These are phyloP conservation scores for Drosophila anomalipes DNA, from an alignment of 2,888 invertebrate species.

Conservation along the genomic window DNA sequence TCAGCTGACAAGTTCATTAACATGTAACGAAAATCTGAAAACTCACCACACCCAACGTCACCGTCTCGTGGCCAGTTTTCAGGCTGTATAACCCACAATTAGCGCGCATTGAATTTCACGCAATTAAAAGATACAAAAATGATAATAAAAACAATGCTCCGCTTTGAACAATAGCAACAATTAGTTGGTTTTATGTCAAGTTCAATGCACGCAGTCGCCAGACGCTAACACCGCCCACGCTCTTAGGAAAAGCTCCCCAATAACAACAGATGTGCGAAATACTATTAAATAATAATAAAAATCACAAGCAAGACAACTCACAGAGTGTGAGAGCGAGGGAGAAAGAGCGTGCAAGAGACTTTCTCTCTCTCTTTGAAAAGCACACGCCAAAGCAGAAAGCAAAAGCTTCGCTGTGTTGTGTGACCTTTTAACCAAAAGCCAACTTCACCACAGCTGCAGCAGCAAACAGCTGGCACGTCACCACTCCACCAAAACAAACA, in stretches of 20 bases:
- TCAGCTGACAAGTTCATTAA: constrained; percentile 51
- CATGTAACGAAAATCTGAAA: constrained; percentile 42
- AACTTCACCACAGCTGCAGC: constrained; percentile 54
- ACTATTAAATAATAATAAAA: constrained; percentile 73
- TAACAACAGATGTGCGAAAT: constrained; percentile 47
- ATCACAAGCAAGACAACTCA: constrained; percentile 34
- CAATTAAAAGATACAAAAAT: constrained; percentile 61
- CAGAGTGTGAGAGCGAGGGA: neutral
- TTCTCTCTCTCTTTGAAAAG: constrained; percentile 48
- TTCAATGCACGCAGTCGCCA: constrained; percentile 70
- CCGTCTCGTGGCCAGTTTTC: constrained; percentile 6
- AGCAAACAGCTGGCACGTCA: constrained; percentile 6
- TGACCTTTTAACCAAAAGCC: constrained; percentile 58
- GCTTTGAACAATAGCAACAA: constrained; percentile 61
- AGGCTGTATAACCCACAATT: constrained; percentile 71
- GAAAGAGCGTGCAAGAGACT: constrained; percentile 35
- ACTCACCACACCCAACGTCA: constrained; percentile 31
- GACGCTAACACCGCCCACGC: constrained; percentile 36
- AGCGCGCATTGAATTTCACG: constrained; percentile 67
- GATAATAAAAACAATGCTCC: constrained; percentile 29
- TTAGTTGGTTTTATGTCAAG: constrained; percentile 73
- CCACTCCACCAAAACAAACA: constrained; percentile 1
- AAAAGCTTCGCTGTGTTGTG: constrained; percentile 41
- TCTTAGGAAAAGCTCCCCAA: constrained; percentile 20
- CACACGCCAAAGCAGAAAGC: constrained; percentile 22